A percentile compares a stretch with the other conserved stretches of the same genome.
Conservation (phyloP, 2,797 vertebrate species). For the Acrocephalus scirpaceus region DNA sequence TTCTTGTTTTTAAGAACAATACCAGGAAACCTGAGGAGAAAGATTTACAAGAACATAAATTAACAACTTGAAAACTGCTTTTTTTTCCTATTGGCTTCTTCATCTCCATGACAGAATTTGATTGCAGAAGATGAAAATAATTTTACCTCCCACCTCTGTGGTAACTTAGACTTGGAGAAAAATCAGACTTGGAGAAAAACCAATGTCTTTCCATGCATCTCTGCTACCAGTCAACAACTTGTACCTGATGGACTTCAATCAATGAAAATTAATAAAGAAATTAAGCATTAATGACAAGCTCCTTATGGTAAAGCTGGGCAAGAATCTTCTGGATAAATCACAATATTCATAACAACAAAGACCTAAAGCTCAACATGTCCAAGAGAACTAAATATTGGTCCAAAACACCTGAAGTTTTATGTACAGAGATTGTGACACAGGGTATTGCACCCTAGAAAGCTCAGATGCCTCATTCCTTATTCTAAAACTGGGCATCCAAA, state of each 20-base stretch:
- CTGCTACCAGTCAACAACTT: not conserved
- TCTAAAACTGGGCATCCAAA: not conserved
- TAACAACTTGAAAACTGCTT: not conserved
- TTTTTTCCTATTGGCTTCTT: not conserved
- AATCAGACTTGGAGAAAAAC: not conserved
- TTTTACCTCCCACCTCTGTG: not conserved
- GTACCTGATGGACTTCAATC: not conserved
- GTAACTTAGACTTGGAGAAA: not conserved
- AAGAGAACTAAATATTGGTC: not conserved
- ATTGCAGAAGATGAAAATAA: not conserved
- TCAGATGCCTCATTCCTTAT: not conserved
- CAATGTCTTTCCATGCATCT: not conserved
- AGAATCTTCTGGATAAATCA: not conserved
- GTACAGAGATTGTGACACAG: not conserved
- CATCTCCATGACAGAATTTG: not conserved
- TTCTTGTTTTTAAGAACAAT: conserved; percentile 89
- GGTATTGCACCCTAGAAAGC: not conserved
- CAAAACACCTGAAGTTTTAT: not conserved
- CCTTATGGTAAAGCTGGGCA: not conserved
- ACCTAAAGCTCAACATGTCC: not conserved
- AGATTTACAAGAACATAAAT: not conserved
- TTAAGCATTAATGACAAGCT: not conserved
- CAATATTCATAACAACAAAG: not conserved
- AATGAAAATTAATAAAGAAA: not conserved
- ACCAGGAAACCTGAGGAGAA: conserved; percentile 88